Base-by-base conservation (phyloP, 2,797 vertebrate species). In the Acanthurus tractus region DNA sequence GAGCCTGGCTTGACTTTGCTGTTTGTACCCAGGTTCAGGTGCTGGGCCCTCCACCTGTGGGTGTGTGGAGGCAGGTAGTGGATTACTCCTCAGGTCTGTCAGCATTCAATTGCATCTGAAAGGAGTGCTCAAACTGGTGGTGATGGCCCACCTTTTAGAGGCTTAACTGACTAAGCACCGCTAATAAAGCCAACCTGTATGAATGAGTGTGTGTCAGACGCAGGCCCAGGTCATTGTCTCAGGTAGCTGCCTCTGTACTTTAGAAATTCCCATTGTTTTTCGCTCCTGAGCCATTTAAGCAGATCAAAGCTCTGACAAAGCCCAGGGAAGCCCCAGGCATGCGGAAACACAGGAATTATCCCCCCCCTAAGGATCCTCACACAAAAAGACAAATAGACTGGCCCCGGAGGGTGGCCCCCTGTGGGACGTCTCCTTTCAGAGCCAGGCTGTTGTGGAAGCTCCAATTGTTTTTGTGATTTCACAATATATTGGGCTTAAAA, bases 231-330 rank as follows among this genome's bases (percentile, higher is more conserved):
- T 92, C 89, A 93, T 92, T 75, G 85, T 94, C 89, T 95, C 92
- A 95, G 94, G 92, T 95, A 95, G 88, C 88, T 65, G 70, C 93
- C 92, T 91, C 78, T 94, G 95, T 94, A 93, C 84, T 84, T 81
- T 79, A 52, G 73, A 76, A 84, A 82, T 78, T 85, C 84, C 92
- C 87, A 90, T 94, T 95, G 93, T 94, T 89, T 89, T 66, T 67
- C 82, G 89, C 91, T 87, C 87, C 88, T 79, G 86, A 91, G 81
- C 90, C 89, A 75, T 93, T 96, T 95, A 92, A 92, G 93, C 86
- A 94, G 88, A 96, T 96, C 93, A 87, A 93, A 87, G 93, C 74
- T 84, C 85, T 87, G 84, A 91, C 92, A 90, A 93, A 93, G 91
- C 92, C 91, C 88, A 89, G 93, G 91, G 94, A 93, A 93, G 88